Base-by-base conservation (phyloP, 2,113 vertebrate species). In the Alectura lathami region DNA sequence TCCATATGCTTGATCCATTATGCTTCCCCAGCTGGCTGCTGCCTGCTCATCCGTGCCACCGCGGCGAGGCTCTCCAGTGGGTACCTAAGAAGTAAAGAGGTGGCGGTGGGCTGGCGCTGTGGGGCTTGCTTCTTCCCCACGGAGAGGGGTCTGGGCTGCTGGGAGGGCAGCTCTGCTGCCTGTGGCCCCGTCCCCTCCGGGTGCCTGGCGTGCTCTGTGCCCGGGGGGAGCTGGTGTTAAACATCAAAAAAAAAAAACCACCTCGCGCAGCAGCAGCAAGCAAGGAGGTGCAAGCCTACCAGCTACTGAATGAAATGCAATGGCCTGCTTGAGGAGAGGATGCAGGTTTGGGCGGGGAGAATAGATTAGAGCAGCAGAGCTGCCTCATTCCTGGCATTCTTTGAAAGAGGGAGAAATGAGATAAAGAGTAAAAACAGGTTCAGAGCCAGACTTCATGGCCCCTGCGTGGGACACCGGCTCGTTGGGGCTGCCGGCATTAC, bases 1-100 rank as follows among this genome's bases (percentile, higher is more conserved):
- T 73, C 94, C 89, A 48, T 85, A 82, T 93, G 83, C 53, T 66
- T 38, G 48, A 79, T 78, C 83, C 86, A 79, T 88, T 86, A 40
- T 64, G 80, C 82, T 79, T 85, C 62, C 88, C 83, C 92, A 91
- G 94, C 43, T 76, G 89, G 45, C 90, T 91, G 6, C 67, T 88
- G 88, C 86, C 45, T 92, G 88, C 81, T 93, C 81, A 50, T 18
- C 84, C 59, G 81, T 43, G 89, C 72, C 2, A 3, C 83, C 9
- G 1, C 0, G 1, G 66, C 34, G 8, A 7, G 57, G 32, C 10
- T 42, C 70, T 88, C 50, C 17, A 2, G 42, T 0, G 0, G 32
- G 70, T 59, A 70, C 54, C 64, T n/a, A 54, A 11, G 56, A 26
- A 56, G 85, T 3, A 29, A 40, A 8, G 26, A 22, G 60, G 36